These are phyloP conservation scores for Calephelis virginiensis DNA, from an alignment of 1,140 invertebrate species.

Conservation along the genomic window DNA sequence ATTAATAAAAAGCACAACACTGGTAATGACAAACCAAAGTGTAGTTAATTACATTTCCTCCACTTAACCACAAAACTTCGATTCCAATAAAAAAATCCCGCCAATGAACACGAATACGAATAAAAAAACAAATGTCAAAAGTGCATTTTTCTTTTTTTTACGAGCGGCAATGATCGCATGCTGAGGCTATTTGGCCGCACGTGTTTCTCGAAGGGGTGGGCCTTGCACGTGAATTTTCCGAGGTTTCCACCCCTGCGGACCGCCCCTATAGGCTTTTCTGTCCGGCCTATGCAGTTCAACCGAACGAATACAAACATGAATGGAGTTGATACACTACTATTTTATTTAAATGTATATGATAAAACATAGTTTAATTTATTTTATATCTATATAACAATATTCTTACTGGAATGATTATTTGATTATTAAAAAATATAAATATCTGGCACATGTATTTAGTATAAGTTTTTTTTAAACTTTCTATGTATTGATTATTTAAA, in stretches of 20 bases:
- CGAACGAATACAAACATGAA: conserved; percentile 55
- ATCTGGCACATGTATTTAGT: too few species aligned
- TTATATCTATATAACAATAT: too few species aligned
- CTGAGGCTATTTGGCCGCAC: conserved; percentile 71
- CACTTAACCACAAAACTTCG: conserved; percentile 43
- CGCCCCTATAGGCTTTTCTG: conserved; percentile 78
- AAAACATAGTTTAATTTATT: background rate
- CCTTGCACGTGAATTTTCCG: conserved; percentile 75
- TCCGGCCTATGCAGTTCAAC: conserved; percentile 77
- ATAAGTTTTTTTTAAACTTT: too few species aligned
- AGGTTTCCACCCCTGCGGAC: conserved; percentile 76
- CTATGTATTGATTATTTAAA: too few species aligned
- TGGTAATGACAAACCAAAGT: conserved; percentile 48
- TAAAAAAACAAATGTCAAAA: conserved; percentile 54
- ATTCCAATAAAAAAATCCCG: conserved; percentile 42
- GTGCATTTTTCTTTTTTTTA: conserved; percentile 55
- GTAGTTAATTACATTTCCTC: conserved; percentile 45
- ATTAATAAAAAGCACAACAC: conserved; percentile 53
- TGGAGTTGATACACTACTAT: conserved; percentile 52
- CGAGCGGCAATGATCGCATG: conserved; percentile 66
- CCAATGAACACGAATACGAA: conserved; percentile 35
- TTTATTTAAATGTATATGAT: conserved; percentile 24
- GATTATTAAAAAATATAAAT: too few species aligned
- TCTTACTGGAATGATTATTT: too few species aligned
- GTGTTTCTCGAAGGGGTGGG: conserved; percentile 68